A percentile compares a stretch with the other conserved stretches of the same genome.
phyloP scores from a whole-genome alignment of 92 coral and sea anemone genomes.

The Phenganax stokvisi region DNA sequence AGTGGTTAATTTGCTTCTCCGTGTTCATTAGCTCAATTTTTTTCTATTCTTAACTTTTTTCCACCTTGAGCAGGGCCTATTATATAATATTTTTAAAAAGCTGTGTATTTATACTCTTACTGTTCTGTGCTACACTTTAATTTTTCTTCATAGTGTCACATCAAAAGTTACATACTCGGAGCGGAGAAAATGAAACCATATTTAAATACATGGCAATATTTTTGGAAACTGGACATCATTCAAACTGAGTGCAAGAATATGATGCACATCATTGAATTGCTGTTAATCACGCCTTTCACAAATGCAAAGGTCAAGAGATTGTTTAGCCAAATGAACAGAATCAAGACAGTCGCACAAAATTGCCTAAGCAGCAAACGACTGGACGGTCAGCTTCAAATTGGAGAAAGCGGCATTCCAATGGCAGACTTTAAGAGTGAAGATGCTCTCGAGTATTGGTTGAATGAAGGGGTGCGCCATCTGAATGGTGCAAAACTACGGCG shows the following conservation, averaged over 20 bases:
- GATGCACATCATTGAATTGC: conserved; percentile 11
- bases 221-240: neutral
- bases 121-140: neutral
- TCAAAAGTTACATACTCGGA: no score
- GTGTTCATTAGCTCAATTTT: no score
- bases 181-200: neutral
- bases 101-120: no score
- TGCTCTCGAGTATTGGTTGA: conserved; percentile 1
- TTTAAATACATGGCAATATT: neutral
- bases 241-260: neutral
- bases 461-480: neutral
- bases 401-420: neutral
- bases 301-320: conserved; percentile 15
- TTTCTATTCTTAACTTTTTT: no score
- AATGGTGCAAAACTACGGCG: conserved; percentile 1
- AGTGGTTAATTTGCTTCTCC: no score
- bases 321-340: conserved; percentile 14
- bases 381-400: conserved; percentile 7
- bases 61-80: no score
- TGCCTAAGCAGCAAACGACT: neutral
- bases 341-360: neutral
- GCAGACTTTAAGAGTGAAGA: conserved; percentile 21
- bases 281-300: conserved; percentile 17
- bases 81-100: no score
- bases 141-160: neutral